phyloP scores from a whole-genome alignment of 2,113 vertebrate genomes.

The Dryoscopus gambensis region DNA sequence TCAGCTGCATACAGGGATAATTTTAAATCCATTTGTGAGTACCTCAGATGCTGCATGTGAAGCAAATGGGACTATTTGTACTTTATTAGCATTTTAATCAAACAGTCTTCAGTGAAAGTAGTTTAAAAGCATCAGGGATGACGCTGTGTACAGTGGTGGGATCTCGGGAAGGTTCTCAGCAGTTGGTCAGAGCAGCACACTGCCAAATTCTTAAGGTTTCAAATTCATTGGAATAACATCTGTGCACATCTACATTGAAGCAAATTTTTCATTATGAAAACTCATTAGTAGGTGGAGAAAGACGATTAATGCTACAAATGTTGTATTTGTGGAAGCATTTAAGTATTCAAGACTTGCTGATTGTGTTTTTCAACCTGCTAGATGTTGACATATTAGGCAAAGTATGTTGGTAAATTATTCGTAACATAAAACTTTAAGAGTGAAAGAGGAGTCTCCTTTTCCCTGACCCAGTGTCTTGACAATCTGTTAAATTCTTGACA shows the following conservation, averaged over 20 bases:
- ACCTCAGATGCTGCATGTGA: not conserved
- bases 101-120: not conserved
- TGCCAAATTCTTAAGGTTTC: not conserved
- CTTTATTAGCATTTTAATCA: not conserved
- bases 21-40: constrained; percentile 12
- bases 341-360: not conserved
- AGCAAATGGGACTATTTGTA: not conserved
- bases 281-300: not conserved
- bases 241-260: not conserved
- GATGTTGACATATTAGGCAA: not conserved
- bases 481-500: not conserved
- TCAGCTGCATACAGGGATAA: not conserved
- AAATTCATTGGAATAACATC: not conserved
- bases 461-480: not conserved
- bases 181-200: not conserved
- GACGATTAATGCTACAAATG: not conserved
- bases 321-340: not conserved
- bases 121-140: not conserved
- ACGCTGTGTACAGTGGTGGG: not conserved
- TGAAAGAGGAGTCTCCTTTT: not conserved
- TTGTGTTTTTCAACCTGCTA: not conserved
- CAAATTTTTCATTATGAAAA: not conserved
- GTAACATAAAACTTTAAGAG: not conserved
- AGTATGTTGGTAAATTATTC: not conserved
- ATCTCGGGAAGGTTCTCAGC: not conserved